Percentiles rank a stretch among this genome's conserved stretches.
Conservation (phyloP, 2,888 invertebrate genomes). For the Eurytoma adleriae region DNA sequence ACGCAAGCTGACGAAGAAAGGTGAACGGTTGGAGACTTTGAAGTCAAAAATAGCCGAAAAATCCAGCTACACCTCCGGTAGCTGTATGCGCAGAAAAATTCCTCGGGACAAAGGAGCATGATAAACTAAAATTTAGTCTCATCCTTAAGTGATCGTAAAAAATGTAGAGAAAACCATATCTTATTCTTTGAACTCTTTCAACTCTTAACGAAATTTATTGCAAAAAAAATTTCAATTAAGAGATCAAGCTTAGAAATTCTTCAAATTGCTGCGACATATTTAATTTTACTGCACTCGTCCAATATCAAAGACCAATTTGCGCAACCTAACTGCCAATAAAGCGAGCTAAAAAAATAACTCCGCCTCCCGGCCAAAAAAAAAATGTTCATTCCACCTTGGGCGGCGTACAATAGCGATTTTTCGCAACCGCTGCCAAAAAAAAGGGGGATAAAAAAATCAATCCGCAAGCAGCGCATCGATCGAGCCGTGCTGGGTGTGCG, state of each 20-base stretch:
- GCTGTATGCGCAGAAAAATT: constrained; percentile 3
- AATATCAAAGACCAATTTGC: too few relatives aligned
- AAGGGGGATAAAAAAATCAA: constrained; percentile 17
- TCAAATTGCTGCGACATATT: too few relatives aligned
- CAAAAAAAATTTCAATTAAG: too few relatives aligned
- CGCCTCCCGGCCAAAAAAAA: not conserved
- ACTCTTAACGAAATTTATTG: too few relatives aligned
- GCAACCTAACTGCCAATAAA: too few relatives aligned
- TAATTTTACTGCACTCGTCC: too few relatives aligned
- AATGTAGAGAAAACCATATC: too few relatives aligned
- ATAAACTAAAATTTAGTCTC: not conserved
- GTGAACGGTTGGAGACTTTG: constrained; percentile 43
- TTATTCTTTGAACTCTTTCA: too few relatives aligned
- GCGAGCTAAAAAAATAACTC: not conserved
- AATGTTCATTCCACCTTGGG: not conserved
- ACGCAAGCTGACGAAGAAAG: constrained; percentile 24
- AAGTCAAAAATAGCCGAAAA: constrained; percentile 49
- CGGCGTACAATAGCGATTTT: constrained; percentile 1
- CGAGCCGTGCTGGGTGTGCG: not conserved
- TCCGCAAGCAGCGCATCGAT: constrained; percentile 10
- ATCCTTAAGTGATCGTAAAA: not conserved
- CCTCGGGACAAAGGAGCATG: not conserved
- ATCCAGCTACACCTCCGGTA: not conserved
- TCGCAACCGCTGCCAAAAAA: not conserved
- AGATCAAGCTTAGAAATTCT: too few relatives aligned